Evolutionary conservation across 2,113 vertebrate species (phyloP).

Genomic region (Raphicerus campestris): DNA sequence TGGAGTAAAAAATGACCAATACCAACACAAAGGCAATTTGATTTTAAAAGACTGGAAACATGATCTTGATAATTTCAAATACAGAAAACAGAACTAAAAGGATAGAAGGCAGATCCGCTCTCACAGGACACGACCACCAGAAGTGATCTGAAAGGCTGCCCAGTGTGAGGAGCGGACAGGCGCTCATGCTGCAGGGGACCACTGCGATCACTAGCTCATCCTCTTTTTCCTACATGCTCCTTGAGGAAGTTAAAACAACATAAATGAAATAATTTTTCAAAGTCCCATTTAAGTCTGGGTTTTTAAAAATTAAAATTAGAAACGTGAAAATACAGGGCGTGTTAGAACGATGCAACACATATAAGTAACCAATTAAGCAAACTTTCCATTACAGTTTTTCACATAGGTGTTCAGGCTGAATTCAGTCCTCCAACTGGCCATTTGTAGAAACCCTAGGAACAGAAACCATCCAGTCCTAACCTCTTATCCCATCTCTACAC

Average conservation of each 20-base stretch:
- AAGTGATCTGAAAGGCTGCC: accelerated
- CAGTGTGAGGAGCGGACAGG: accelerated
- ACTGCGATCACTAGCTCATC: accelerated
- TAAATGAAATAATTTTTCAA: not conserved
- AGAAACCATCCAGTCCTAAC: not conserved
- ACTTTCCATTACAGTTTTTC: not conserved
- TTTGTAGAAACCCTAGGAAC: not conserved
- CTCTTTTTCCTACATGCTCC: not conserved
- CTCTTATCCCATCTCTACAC: not conserved
- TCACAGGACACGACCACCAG: not conserved
- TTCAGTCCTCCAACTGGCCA: not conserved
- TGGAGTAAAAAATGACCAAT: not conserved
- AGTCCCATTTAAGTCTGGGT: not conserved
- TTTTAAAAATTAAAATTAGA: not conserved
- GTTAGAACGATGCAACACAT: not conserved
- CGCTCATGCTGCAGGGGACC: accelerated
- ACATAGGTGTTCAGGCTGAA: not conserved
- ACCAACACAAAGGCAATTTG: not conserved
- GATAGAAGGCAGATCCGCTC: not conserved
- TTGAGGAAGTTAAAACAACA: not conserved
- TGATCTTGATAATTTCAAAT: not conserved
- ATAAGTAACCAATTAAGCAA: not conserved
- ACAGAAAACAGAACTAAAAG: not conserved
- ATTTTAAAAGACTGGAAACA: not conserved
- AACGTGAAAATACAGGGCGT: accelerated